Evolutionary conservation across 2,113 vertebrate species (phyloP).

Genomic region (Aix galericulata): DNA sequence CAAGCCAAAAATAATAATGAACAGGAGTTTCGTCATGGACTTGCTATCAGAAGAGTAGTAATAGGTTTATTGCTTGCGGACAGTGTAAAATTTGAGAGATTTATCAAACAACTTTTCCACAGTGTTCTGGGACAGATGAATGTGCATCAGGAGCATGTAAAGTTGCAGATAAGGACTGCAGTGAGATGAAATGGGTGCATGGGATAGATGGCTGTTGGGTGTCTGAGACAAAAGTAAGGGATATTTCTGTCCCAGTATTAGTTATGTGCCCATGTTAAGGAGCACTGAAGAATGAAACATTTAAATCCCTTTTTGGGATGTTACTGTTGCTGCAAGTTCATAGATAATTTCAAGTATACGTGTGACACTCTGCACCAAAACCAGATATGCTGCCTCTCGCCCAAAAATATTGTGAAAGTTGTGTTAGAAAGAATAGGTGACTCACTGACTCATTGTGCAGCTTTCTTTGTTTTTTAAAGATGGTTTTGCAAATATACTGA

Average conservation of each 20-base stretch:
- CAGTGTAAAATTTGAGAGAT: background rate
- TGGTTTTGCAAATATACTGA: background rate
- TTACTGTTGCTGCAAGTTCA: background rate
- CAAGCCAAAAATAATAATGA: slow-evolving; percentile 15
- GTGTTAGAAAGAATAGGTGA: background rate
- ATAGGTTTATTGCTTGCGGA: background rate
- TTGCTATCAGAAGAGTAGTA: background rate
- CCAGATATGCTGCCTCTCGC: background rate
- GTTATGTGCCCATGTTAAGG: background rate
- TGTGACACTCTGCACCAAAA: background rate
- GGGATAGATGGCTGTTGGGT: background rate
- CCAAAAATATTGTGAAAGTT: background rate
- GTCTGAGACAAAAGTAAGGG: background rate
- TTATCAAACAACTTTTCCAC: background rate
- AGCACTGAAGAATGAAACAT: background rate
- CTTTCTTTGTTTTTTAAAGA: background rate
- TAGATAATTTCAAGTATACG: background rate
- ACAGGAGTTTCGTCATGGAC: background rate
- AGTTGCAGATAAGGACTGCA: background rate
- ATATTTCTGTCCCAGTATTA: background rate
- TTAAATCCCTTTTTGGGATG: background rate
- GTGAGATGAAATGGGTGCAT: background rate
- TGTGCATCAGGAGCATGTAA: background rate
- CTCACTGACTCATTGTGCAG: background rate
- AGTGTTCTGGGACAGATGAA: background rate